Percentiles rank a stretch among this genome's conserved stretches.
Conservation (phyloP, 2,113 vertebrate species). For the Cheirogaleus medius region DNA sequence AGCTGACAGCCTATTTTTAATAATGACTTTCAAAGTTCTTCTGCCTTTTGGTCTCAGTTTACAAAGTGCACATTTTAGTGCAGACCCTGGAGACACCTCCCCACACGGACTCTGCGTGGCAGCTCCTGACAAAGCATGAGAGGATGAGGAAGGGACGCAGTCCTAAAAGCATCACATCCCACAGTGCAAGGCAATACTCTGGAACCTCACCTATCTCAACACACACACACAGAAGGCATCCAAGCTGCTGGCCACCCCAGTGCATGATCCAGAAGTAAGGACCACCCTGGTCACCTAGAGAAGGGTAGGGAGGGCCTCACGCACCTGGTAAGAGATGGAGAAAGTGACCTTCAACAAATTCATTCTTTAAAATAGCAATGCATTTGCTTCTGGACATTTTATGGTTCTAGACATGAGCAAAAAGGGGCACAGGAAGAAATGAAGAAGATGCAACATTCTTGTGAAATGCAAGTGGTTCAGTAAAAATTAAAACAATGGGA, state of each 20-base stretch:
- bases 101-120: not conserved
- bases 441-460: not conserved
- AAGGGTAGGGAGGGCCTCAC: not conserved
- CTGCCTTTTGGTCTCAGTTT: not conserved
- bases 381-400: not conserved
- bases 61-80: not conserved
- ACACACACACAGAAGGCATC: not conserved
- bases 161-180: not conserved
- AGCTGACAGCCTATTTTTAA: not conserved
- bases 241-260: fast-evolving
- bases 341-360: not conserved
- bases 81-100: not conserved
- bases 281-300: not conserved
- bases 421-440: not conserved
- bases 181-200: too few species aligned
- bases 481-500: not conserved
- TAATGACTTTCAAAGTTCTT: not conserved
- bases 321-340: not conserved
- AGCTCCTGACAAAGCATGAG: not conserved
- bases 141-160: not conserved
- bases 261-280: not conserved
- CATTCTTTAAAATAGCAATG: not conserved
- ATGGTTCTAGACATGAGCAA: not conserved
- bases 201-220: not conserved
- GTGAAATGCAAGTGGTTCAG: not conserved